These are phyloP conservation scores for Zaprionus obscuricornis DNA, from an alignment of 2,888 invertebrate species.

Conservation along the genomic window DNA sequence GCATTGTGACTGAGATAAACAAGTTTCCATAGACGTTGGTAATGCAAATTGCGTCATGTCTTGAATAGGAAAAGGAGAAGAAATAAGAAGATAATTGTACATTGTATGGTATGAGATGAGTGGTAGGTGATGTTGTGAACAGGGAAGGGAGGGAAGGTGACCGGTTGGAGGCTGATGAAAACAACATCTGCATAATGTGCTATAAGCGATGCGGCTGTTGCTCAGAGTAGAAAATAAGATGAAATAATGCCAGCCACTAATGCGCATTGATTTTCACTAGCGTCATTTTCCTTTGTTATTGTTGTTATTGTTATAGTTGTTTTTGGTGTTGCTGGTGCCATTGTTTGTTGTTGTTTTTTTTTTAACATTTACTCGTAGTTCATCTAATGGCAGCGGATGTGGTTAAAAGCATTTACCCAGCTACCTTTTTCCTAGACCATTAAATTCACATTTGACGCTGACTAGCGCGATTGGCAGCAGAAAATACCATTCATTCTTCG, in stretches of 20 bases:
- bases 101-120: too few species aligned
- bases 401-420: conserved; percentile 76
- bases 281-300: conserved; percentile 66
- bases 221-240: conserved; percentile 42
- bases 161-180: not conserved
- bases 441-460: conserved; percentile 77
- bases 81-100: not conserved
- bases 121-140: not conserved
- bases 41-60: conserved; percentile 25
- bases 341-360: conserved; percentile 27
- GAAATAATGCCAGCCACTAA: conserved; percentile 70
- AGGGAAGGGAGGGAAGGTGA: not conserved
- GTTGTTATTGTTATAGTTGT: conserved; percentile 12
- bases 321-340: conserved; percentile 16
- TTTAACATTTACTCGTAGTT: conserved; percentile 22
- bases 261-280: conserved; percentile 72
- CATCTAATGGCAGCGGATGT: conserved; percentile 76
- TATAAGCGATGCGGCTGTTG: conserved; percentile 48
- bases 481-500: conserved; percentile 9
- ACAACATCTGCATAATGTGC: conserved; percentile 57
- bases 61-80: not conserved
- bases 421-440: conserved; percentile 76
- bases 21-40: conserved; percentile 3
- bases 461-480: conserved; percentile 64
- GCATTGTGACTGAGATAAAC: not conserved